Conservation (phyloP, 2,797 vertebrate species). For the Chaetodon trifasciatus region DNA sequence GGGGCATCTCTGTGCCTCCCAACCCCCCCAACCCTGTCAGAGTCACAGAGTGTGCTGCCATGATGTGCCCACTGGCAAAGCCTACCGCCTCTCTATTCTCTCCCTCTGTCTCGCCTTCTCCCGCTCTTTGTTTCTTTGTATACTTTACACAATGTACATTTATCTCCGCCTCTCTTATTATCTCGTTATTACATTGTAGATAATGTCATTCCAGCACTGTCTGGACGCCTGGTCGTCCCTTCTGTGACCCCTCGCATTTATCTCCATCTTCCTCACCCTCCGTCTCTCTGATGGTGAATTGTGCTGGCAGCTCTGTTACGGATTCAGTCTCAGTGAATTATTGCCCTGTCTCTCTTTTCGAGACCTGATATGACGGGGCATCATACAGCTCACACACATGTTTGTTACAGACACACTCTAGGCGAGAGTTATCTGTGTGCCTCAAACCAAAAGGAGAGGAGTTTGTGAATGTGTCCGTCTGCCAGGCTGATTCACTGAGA, state of each 20-base stretch:
- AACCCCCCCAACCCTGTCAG: slow-evolving; percentile 79
- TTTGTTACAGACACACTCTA: slow-evolving; percentile 72
- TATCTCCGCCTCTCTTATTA: slow-evolving; percentile 61
- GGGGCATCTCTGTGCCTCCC: slow-evolving; percentile 80
- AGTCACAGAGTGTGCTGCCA: slow-evolving; percentile 84
- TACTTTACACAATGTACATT: slow-evolving; percentile 56
- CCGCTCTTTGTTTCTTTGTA: slow-evolving; percentile 70
- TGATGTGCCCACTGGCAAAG: slow-evolving; percentile 86
- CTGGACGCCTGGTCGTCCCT: slow-evolving; percentile 63
- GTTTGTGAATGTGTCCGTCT: slow-evolving; percentile 59
- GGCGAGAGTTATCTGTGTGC: slow-evolving; percentile 74
- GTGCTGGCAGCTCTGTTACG: slow-evolving; percentile 77
- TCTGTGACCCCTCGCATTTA: slow-evolving; percentile 79
- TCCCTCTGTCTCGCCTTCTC: slow-evolving; percentile 67
- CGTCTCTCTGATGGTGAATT: slow-evolving; percentile 69
- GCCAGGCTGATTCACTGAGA: slow-evolving; percentile 54
- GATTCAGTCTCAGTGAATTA: slow-evolving; percentile 81
- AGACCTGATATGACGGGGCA: slow-evolving; percentile 74
- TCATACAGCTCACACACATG: slow-evolving; percentile 67
- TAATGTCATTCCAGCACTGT: slow-evolving; percentile 71
- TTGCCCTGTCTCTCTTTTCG: slow-evolving; percentile 64
- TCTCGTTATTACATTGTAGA: slow-evolving; percentile 64
- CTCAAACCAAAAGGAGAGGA: slow-evolving; percentile 73
- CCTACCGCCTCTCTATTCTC: slow-evolving; percentile 67
- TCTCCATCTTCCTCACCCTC: slow-evolving; percentile 65